These are phyloP conservation scores for Pseudopodoces humilis DNA, from an alignment of 2,113 vertebrate species.

Conservation along the genomic window DNA sequence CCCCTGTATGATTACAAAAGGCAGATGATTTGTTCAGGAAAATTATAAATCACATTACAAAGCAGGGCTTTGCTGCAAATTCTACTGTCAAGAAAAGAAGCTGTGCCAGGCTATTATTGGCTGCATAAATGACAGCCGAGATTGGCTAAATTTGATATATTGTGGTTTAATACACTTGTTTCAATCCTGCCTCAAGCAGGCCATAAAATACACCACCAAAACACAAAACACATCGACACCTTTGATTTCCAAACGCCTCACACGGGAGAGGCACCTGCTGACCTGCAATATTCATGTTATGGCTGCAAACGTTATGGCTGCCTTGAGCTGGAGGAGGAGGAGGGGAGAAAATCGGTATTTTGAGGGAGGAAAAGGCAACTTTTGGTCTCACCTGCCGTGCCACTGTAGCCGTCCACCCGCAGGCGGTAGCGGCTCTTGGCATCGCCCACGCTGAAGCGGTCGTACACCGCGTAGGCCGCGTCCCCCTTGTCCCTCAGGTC, in stretches of 20 bases:
- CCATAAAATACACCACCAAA: background rate
- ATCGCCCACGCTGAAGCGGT: constrained; percentile 88
- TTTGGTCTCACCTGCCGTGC: constrained; percentile 84
- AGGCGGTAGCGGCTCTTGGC: constrained; percentile 88
- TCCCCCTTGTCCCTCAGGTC: constrained; percentile 88
- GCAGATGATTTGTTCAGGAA: background rate
- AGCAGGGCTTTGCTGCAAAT: background rate
- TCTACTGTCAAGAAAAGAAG: background rate
- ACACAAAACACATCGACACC: background rate
- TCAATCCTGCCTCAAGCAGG: background rate
- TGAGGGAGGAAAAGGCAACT: rapidly evolving
- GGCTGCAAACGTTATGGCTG: background rate
- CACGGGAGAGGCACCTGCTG: background rate
- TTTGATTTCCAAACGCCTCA: background rate
- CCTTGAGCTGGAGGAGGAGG: background rate
- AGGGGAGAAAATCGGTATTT: no score
- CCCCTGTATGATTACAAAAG: background rate
- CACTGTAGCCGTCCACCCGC: constrained; percentile 90
- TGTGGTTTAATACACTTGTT: background rate
- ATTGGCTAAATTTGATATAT: background rate
- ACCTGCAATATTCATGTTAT: background rate
- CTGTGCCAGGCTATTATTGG: background rate
- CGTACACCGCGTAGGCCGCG: constrained; percentile 87
- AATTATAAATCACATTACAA: background rate
- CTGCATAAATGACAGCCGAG: background rate